Percentiles rank a stretch among this genome's conserved stretches.
These are phyloP conservation scores for Perca fluviatilis DNA, from an alignment of 2,113 vertebrate species.

Conservation along the genomic window DNA sequence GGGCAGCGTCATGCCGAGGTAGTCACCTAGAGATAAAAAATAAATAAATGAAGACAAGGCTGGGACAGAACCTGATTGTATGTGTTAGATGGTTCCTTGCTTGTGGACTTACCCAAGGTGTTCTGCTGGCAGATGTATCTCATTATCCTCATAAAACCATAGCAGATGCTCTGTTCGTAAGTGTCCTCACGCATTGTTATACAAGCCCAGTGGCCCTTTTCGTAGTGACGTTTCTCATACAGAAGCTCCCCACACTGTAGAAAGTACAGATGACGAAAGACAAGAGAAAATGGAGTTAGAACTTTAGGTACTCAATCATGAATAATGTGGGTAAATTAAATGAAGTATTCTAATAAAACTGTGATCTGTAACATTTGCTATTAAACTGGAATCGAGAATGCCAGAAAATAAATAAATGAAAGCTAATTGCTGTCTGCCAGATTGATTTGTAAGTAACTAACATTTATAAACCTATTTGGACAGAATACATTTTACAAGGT, in stretches of 20 bases:
- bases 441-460: not conserved
- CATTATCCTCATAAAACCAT: slow-evolving; percentile 95
- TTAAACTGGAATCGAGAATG: not conserved
- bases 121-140: slow-evolving; percentile 94
- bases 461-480: not conserved
- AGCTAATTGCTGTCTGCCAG: not conserved
- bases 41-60: not conserved
- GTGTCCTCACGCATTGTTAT: slow-evolving; percentile 87
- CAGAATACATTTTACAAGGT: not conserved
- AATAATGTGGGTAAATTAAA: not conserved
- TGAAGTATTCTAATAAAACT: not conserved
- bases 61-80: not conserved
- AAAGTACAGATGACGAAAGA: slow-evolving; percentile 6
- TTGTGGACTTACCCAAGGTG: slow-evolving; percentile 82
- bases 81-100: not conserved
- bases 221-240: slow-evolving; percentile 90
- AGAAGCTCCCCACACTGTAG: slow-evolving; percentile 87
- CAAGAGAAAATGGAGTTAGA: not conserved
- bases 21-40: slow-evolving; percentile 70
- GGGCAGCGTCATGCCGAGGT: slow-evolving; percentile 91
- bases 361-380: not conserved
- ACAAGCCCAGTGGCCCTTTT: slow-evolving; percentile 92
- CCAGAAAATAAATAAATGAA: not conserved
- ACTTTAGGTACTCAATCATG: not conserved
- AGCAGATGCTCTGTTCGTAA: slow-evolving; percentile 93